phyloP scores from a whole-genome alignment of 1,140 invertebrate genomes.

The Steinernema feltiae region DNA sequence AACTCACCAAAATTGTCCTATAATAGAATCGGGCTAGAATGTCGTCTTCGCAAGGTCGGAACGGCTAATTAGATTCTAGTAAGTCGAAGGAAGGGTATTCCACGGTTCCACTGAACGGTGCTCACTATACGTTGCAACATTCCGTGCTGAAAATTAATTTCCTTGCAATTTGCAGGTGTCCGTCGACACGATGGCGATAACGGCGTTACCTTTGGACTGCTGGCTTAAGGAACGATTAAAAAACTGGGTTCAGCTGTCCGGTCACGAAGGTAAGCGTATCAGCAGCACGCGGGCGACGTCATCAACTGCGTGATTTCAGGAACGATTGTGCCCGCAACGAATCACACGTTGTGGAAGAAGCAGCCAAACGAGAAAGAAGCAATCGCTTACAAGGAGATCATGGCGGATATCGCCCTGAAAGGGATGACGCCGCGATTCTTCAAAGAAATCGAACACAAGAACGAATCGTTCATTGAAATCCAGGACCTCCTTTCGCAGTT shows the following conservation, averaged over 20 bases:
- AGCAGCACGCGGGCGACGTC: slow-evolving; percentile 31
- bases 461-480: slow-evolving; percentile 80
- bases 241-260: slow-evolving; percentile 83
- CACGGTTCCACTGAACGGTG: background rate
- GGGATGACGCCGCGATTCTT: slow-evolving; percentile 79
- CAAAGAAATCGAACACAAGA: slow-evolving; percentile 75
- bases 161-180: slow-evolving; percentile 45
- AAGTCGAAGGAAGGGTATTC: too few relatives aligned
- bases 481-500: slow-evolving; percentile 79
- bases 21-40: too few relatives aligned
- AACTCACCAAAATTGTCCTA: too few relatives aligned
- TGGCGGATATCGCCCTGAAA: slow-evolving; percentile 67
- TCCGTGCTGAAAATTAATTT: background rate
- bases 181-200: slow-evolving; percentile 75
- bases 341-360: slow-evolving; percentile 87
- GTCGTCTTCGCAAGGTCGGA: too few relatives aligned
- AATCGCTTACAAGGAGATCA: slow-evolving; percentile 73
- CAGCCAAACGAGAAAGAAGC: slow-evolving; percentile 65
- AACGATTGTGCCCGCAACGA: slow-evolving; percentile 82
- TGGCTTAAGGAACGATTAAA: slow-evolving; percentile 71
- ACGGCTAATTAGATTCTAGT: too few relatives aligned
- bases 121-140: background rate
- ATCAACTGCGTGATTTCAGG: slow-evolving; percentile 63
- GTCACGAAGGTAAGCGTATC: slow-evolving; percentile 66
- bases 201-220: slow-evolving; percentile 80